Conservation (phyloP, 2,888 invertebrate species). For the Halictus quadricinctus region DNA sequence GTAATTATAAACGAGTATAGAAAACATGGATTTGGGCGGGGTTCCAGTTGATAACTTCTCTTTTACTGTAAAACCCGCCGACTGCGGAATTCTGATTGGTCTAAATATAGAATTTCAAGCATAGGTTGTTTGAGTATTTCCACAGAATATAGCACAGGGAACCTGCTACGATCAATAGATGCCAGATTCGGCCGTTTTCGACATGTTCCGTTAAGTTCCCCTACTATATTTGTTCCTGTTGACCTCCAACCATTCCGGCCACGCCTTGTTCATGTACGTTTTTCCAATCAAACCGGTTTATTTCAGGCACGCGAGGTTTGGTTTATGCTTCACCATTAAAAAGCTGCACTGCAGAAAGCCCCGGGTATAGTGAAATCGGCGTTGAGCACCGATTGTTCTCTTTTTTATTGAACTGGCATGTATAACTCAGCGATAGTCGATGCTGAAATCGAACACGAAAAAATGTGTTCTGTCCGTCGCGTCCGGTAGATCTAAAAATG, state of each 20-base stretch:
- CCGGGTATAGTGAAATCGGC: not conserved
- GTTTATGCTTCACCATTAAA: conserved; percentile 24
- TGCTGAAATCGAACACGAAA: not conserved
- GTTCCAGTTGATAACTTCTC: not conserved
- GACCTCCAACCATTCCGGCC: conserved; percentile 73
- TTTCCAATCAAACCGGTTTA: conserved; percentile 62
- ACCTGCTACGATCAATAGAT: conserved; percentile 74
- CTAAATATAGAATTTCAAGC: conserved; percentile 56
- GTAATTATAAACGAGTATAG: not conserved
- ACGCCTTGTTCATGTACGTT: conserved; percentile 65
- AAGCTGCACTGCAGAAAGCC: conserved; percentile 13
- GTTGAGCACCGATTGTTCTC: not conserved
- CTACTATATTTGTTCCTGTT: conserved; percentile 73
- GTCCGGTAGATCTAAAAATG: not conserved
- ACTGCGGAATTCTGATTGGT: conserved; percentile 17
- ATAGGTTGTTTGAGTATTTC: conserved; percentile 50
- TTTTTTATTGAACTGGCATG: not conserved
- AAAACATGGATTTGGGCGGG: not conserved
- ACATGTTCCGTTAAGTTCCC: conserved; percentile 77
- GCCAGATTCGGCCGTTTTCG: conserved; percentile 76
- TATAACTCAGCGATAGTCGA: not conserved
- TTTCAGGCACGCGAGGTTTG: conserved; percentile 37
- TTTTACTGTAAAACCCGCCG: not conserved
- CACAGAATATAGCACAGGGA: conserved; percentile 43
- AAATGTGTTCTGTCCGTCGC: not conserved